Base-by-base conservation (phyloP, 2,888 invertebrate species). In the Torymus aiolomorphi region DNA sequence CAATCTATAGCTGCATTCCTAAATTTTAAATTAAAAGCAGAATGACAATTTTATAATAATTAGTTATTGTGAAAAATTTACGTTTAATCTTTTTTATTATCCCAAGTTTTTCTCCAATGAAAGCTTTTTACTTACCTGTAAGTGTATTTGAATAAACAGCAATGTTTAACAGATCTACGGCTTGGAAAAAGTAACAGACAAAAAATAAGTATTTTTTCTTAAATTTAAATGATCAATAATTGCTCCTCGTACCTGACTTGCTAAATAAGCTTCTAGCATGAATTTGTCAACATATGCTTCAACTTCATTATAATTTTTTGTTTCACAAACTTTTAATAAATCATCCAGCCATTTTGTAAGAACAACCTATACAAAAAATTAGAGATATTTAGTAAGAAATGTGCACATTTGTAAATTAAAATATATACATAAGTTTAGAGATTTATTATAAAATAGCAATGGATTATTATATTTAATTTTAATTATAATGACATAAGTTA, bases 251-350 rank as follows among this genome's bases (percentile, higher is more conserved):
- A 91, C 91, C 90, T 97, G 97, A 0, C 95, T 94, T 0, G 95
- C 96, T 2, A 97, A 95, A 90, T 96, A 97, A 0, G 97, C 98
- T 86, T 97, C 96, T 87, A 94, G 93, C 82, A 96, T 93, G 85
- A 98, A 93, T 76, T 93, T 93, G 85, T 95, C 93, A 0, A 96
- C 93, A 90, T 94, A 96, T 8, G 92, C 90, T 88, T 96, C 95
- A 71, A 98, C 90, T 86, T 95, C 94, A 78, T 93, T 93, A 88
- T 96, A 97, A 86, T 96, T 94, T 82, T 94, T 93, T 0, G 92
- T 91, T 81, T 92, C 92, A 86, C 95, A 97, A 31, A 95, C 93
- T 78, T 92, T 92, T 59, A 97, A 88, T 85, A 96, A 94, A 66
- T 95, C 93, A 20, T 93, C 91, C 8, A 98, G 91, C 89, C 95